Evolutionary conservation across 2,113 vertebrate genomes (phyloP).

Genomic region (Nothocercus nigrocapillus): DNA sequence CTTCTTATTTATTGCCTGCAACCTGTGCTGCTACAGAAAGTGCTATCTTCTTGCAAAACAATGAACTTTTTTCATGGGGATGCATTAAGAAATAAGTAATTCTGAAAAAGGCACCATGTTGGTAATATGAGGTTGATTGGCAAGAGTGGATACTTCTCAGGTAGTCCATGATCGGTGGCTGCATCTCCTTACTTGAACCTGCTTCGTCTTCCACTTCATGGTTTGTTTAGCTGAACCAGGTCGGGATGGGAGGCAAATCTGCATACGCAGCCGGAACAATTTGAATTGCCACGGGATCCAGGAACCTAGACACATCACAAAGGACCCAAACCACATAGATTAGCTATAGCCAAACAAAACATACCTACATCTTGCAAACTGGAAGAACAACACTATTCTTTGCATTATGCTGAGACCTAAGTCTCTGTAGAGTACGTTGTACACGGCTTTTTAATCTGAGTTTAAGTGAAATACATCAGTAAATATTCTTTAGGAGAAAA

Average conservation of each 20-base stretch:
- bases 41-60: not conserved
- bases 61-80: not conserved
- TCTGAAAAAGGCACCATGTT: accelerated
- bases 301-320: not conserved
- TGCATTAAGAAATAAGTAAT: not conserved
- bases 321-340: not conserved
- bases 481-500: not conserved
- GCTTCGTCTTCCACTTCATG: not conserved
- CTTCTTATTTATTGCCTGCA: not conserved
- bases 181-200: not conserved
- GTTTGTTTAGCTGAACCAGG: not conserved
- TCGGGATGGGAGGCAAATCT: not conserved
- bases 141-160: not conserved
- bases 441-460: not conserved
- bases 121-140: not conserved
- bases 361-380: not conserved
- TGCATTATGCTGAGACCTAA: not conserved
- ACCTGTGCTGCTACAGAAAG: not conserved
- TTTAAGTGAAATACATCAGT: not conserved
- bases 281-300: not conserved
- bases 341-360: not conserved
- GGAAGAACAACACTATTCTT: not conserved
- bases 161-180: not conserved
- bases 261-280: not conserved
- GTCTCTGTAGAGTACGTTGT: not conserved